Evolutionary conservation across 2,888 invertebrate genomes (phyloP).

Genomic region (Dolichomitus sp.): DNA sequence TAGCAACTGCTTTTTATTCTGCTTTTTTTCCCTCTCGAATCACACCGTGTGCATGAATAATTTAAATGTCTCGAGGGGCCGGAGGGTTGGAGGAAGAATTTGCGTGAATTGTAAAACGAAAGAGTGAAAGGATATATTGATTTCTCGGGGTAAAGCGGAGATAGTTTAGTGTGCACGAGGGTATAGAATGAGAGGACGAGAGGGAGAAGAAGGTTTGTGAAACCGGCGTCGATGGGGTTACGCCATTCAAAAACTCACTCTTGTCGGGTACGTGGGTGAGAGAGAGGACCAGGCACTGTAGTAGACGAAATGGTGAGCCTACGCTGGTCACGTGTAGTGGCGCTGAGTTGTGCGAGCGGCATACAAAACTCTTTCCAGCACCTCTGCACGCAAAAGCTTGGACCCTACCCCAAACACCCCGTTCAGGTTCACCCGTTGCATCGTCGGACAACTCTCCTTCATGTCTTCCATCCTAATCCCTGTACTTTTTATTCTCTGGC

Average conservation of each 20-base stretch:
- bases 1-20: constrained; percentile 37
- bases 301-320: constrained; percentile 65
- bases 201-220: constrained; percentile 24
- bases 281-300: constrained; percentile 1
- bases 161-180: constrained; percentile 62
- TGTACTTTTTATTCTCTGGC: constrained; percentile 65
- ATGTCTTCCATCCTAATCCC: constrained; percentile 71
- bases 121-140: constrained; percentile 66
- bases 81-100: constrained; percentile 64
- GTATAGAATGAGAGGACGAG: constrained; percentile 1
- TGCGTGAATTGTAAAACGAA: constrained; percentile 65
- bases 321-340: constrained; percentile 85
- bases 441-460: constrained; percentile 60
- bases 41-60: constrained; percentile 69
- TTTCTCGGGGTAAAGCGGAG: constrained; percentile 62
- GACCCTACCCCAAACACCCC: constrained; percentile 47
- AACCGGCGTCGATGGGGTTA: constrained; percentile 58
- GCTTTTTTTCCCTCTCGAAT: constrained; percentile 48
- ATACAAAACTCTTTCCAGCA: constrained; percentile 81
- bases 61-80: constrained; percentile 68
- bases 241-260: constrained; percentile 59
- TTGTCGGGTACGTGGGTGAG: constrained; percentile 14
- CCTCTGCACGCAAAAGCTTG: constrained; percentile 60
- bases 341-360: constrained; percentile 82
- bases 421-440: constrained; percentile 44